Evolutionary conservation across 1,140 invertebrate genomes (phyloP), one percentile per base, ranked within the genome.

Genomic region (Triops longicaudatus): DNA sequence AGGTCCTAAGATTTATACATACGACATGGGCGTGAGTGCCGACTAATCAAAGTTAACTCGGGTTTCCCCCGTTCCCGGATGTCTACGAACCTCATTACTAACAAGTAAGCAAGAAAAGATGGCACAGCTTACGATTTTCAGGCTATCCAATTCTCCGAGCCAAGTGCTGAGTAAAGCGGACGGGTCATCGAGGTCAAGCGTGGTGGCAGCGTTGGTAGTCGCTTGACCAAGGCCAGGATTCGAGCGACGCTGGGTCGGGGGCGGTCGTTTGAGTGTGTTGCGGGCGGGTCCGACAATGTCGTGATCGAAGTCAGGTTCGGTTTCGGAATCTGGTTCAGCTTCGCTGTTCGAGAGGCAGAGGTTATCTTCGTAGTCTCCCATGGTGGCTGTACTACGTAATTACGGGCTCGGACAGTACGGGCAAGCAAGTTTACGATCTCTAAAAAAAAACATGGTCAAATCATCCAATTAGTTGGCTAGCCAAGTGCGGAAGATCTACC

Each of bases 121-220:
- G 37, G 72, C 37, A 44, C 72, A 26, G 88, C 87, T 89, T 81
- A 90, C 89, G 86, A 87, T 86, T 78, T 88, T 88, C 73, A 90
- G 83, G 80, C 82, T 89, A 82, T 90, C 87, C 76, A 90, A 83
- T 83, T 90, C 88, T 73, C 88, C 89, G 1, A 90, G 84, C 88
- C 88, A 89, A 78, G 88, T 87, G 82, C 89, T 88, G 77, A 90
- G 83, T 44, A 90, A 85, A 78, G 87, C 86, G 80, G 89, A 88
- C 12, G 89, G 88, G 81, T 88, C 87, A 76, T 87, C 86, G 50
- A 63, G 50, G 50, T 63, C 50, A 63, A 63, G 50, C 50, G 50
- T 63, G 17, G 22, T 22, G 7, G 50, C 14, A 63, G 50, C 50
- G 9, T 63, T 63, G 50, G 50, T 63, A 22, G 31, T 37, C 31